Percentiles rank a stretch among this genome's conserved stretches.
Evolutionary conservation across 2,888 invertebrate genomes (phyloP).

Genomic region (Lacanobia wlatinum): DNA sequence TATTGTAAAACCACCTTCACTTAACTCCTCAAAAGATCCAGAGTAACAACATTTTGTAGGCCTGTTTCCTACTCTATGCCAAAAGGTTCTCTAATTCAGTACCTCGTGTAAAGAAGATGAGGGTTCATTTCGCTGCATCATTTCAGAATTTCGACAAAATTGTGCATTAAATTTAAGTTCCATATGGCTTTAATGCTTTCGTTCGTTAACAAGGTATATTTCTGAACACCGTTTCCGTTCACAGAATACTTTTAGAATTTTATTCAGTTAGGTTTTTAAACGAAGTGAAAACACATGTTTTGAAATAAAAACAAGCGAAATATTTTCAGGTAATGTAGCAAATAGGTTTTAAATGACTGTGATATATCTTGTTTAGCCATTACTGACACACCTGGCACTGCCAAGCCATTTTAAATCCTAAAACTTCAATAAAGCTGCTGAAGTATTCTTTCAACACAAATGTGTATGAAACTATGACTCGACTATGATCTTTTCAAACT

Average conservation of each 20-base stretch:
- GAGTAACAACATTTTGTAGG: not conserved
- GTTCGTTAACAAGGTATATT: conserved; percentile 65
- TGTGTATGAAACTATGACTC: conserved; percentile 10
- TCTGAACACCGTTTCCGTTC: conserved; percentile 23
- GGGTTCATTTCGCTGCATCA: conserved; percentile 70
- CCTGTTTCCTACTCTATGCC: conserved; percentile 58
- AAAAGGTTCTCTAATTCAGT: conserved; percentile 38
- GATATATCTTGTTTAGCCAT: not conserved
- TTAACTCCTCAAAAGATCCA: conserved; percentile 1
- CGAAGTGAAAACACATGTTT: not conserved
- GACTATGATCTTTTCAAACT: conserved; percentile 24
- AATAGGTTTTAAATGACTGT: conserved; percentile 5
- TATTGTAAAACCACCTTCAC: conserved; percentile 50
- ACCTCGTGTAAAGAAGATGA: conserved; percentile 57
- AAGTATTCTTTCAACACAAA: conserved; percentile 2
- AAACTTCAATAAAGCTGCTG: not conserved
- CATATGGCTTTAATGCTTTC: conserved; percentile 69
- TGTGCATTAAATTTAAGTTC: conserved; percentile 73
- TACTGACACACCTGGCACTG: not conserved
- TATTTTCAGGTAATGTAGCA: not conserved
- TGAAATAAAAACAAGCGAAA: not conserved
- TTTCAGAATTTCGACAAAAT: conserved; percentile 70
- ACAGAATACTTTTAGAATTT: conserved; percentile 5
- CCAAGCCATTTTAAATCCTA: not conserved
- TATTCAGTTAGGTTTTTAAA: conserved; percentile 7